Conservation (phyloP, 2,888 invertebrate genomes). For the Ceraclea dissimilis region DNA sequence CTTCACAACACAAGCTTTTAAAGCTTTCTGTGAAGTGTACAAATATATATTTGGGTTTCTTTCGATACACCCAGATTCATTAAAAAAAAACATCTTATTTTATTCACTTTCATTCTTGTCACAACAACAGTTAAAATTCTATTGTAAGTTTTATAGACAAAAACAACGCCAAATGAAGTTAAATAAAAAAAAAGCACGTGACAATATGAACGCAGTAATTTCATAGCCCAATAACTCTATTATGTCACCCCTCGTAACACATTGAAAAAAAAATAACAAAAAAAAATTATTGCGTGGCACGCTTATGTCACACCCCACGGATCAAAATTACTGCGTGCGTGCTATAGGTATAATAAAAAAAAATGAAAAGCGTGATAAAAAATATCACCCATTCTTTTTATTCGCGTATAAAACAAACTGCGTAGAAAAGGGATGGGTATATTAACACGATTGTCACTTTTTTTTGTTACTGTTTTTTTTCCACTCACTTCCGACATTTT, state of each 20-base stretch:
- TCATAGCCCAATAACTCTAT: background rate
- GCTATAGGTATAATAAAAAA: background rate
- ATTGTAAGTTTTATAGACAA: too few species aligned
- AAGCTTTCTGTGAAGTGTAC: too few species aligned
- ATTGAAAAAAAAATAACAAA: too few species aligned
- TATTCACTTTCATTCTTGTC: too few species aligned
- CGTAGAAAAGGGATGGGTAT: background rate
- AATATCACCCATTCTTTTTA: background rate
- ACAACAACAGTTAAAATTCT: too few species aligned
- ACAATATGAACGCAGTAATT: background rate
- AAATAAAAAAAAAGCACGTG: too few species aligned
- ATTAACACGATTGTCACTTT: background rate
- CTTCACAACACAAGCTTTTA: too few species aligned
- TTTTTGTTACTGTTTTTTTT: background rate
- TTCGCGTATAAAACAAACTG: background rate
- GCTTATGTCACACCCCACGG: background rate
- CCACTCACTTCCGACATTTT: background rate
- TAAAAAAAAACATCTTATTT: too few species aligned
- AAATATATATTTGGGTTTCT: too few species aligned
- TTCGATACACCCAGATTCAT: too few species aligned
- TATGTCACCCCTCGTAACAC: background rate
- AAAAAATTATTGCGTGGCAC: background rate
- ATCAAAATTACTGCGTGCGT: background rate
- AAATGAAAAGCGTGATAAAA: too few species aligned
- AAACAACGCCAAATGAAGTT: too few species aligned